phyloP scores from a whole-genome alignment of 2,888 invertebrate genomes.

The Hartigia nigra region DNA sequence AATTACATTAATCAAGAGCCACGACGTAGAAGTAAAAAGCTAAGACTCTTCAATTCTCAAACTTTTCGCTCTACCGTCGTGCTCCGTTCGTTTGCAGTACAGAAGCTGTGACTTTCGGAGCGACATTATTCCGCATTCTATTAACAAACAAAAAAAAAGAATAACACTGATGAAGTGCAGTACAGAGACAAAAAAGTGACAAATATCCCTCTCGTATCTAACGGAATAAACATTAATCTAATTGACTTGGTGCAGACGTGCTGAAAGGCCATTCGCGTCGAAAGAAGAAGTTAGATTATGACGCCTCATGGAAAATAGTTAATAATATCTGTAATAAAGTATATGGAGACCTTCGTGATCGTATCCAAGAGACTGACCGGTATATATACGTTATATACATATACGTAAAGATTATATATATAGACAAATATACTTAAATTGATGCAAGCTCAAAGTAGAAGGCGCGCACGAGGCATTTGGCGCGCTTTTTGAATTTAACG shows the following conservation, averaged over 20 bases:
- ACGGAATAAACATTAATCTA: not conserved
- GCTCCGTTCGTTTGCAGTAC: not conserved
- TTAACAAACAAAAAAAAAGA: too few relatives aligned
- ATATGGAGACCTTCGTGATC: not conserved
- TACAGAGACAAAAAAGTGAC: not conserved
- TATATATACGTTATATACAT: conserved; percentile 1
- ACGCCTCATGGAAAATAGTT: not conserved
- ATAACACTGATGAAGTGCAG: not conserved
- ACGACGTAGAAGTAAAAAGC: not conserved
- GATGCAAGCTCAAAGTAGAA: not conserved
- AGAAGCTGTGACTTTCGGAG: too few relatives aligned
- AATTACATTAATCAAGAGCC: not conserved
- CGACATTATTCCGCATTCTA: too few relatives aligned
- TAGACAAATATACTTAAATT: not conserved
- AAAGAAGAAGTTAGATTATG: not conserved
- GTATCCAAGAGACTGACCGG: conserved; percentile 18
- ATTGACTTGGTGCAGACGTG: not conserved
- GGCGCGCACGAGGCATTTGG: not conserved
- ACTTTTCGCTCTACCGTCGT: not conserved
- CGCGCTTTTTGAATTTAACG: not conserved
- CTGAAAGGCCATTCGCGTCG: not conserved
- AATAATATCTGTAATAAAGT: not conserved
- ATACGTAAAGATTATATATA: not conserved
- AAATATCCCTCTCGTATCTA: not conserved
- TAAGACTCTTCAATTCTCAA: not conserved